Percentiles rank a stretch among this genome's conserved stretches.
Conservation (phyloP, 1,140 invertebrate genomes). For the Pseudomyrmex dendroicus region DNA sequence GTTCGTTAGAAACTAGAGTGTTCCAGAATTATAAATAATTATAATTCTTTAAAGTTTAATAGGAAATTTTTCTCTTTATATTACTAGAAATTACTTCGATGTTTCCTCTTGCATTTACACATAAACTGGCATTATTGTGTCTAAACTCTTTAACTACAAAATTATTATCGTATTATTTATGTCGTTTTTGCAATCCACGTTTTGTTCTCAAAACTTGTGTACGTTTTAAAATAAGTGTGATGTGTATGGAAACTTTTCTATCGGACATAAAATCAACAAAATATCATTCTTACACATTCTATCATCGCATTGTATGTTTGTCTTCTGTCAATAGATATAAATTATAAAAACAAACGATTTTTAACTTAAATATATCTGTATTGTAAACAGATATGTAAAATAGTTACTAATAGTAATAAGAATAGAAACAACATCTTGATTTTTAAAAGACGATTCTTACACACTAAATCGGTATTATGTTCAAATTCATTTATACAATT, state of each 20-base stretch:
- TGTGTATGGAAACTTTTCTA: background rate
- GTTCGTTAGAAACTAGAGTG: too few relatives aligned
- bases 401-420: too few relatives aligned
- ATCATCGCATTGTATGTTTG: too few relatives aligned
- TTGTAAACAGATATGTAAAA: too few relatives aligned
- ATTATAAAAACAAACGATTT: too few relatives aligned
- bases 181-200: background rate
- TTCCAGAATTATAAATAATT: background rate
- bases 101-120: background rate
- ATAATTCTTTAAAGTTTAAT: slow-evolving; percentile 22
- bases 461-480: too few relatives aligned
- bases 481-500: too few relatives aligned
- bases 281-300: background rate
- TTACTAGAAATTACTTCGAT: slow-evolving; percentile 36
- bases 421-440: too few relatives aligned
- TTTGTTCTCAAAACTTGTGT: background rate
- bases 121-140: slow-evolving; percentile 15
- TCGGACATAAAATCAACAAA: slow-evolving; percentile 13
- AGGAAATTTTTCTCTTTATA: background rate
- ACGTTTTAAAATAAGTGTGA: slow-evolving; percentile 26
- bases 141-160: background rate
- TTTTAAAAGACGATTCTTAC: too few relatives aligned
- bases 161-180: slow-evolving; percentile 17
- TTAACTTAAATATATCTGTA: too few relatives aligned
- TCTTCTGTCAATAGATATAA: too few relatives aligned